Evolutionary conservation across 2,888 invertebrate genomes (phyloP).

Genomic region (Rosalia funebris): DNA sequence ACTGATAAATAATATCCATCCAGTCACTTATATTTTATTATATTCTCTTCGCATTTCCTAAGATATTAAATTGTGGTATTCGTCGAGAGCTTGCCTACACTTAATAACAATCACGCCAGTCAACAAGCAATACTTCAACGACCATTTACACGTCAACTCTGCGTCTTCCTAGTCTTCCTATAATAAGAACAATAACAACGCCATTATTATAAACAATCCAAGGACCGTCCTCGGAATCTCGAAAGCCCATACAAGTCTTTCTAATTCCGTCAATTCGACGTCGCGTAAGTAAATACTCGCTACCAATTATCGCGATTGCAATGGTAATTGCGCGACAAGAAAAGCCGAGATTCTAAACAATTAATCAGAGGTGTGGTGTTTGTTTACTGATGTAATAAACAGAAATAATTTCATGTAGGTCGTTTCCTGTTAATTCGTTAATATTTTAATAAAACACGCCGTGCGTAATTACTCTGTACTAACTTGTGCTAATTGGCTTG

Average conservation of each 20-base stretch:
- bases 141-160: neutral
- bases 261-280: neutral
- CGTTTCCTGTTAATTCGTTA: slow-evolving; percentile 13
- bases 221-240: neutral
- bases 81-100: no score
- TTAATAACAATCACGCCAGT: neutral
- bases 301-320: slow-evolving; percentile 8
- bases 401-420: slow-evolving; percentile 11
- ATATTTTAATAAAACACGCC: slow-evolving; percentile 3
- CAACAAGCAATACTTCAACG: neutral
- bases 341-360: slow-evolving; percentile 2
- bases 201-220: neutral
- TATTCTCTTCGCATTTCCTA: no score
- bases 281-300: slow-evolving; percentile 2
- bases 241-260: neutral
- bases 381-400: slow-evolving; percentile 15
- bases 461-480: neutral
- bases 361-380: slow-evolving; percentile 10
- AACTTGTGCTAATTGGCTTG: neutral
- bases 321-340: slow-evolving; percentile 3
- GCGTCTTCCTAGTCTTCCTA: neutral
- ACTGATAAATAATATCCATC: no score
- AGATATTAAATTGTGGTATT: no score
- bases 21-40: no score
- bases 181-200: neutral